These are phyloP conservation scores for Muscicapa comitata DNA, from an alignment of 2,797 vertebrate genomes.

Conservation along the genomic window DNA sequence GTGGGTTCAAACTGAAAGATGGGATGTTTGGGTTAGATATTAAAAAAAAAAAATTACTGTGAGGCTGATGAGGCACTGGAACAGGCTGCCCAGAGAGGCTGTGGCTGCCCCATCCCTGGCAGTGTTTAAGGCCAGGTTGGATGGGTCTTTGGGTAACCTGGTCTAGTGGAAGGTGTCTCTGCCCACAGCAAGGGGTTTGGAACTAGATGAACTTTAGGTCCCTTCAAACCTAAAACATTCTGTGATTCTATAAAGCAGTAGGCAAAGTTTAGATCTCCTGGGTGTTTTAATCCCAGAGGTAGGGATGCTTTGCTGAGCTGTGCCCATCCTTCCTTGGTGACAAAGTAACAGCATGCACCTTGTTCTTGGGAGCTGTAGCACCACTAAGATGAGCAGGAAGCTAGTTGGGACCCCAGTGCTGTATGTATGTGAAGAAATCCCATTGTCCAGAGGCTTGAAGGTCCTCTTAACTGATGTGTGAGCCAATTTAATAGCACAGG, in stretches of 20 bases:
- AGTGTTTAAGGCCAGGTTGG: neutral
- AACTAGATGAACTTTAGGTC: neutral
- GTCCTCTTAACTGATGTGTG: neutral
- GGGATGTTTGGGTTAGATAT: neutral
- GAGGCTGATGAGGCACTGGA: neutral
- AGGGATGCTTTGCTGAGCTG: neutral
- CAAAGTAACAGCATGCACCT: neutral
- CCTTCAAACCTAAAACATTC: neutral
- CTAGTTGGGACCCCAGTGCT: neutral
- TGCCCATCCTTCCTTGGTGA: neutral
- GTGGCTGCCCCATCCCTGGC: neutral
- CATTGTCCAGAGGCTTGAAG: neutral
- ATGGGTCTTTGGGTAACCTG: neutral
- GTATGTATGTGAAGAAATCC: neutral
- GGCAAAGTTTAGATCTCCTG: neutral
- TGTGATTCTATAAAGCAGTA: neutral
- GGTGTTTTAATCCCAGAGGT: neutral
- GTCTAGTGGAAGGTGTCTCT: neutral
- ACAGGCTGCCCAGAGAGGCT: neutral
- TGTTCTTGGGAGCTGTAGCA: neutral
- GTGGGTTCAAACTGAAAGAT: neutral
- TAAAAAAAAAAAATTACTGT: neutral
- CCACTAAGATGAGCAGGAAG: rapidly evolving
- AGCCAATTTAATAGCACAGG: neutral
- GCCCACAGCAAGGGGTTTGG: neutral